Evolutionary conservation across 2,888 invertebrate species (phyloP), one percentile per base, ranked within the genome.

Genomic region (Palloptera scutellata): DNA sequence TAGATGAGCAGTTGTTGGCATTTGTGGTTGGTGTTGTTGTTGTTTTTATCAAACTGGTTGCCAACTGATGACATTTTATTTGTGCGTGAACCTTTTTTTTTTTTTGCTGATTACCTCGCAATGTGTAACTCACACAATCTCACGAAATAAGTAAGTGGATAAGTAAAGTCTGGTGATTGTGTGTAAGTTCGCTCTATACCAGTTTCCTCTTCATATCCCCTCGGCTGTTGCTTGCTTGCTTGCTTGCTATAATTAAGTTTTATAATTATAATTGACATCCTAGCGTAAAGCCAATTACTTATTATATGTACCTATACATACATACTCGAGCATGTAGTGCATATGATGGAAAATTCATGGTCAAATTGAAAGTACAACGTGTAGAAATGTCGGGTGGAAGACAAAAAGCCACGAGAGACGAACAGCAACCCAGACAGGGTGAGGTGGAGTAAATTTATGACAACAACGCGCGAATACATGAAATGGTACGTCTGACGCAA

Each of bases 231-330:
- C 40, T 30, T 43, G 42, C 8, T 30, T 30, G 30, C 15, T 40
- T 48, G n/a, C 45, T 53, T 52, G 54, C 64, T 62, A 66, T 71
- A 71, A 69, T 71, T 69, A 71, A 69, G 71, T 66, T 69, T 69
- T 67, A 64, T 69, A 69, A 69, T 71, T 71, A 71, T 71, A 66
- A 71, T 69, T 71, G 71, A 68, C 71, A 62, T 60, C 66, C 68
- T 61, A 68, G 61, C 68, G 64, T 68, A 65, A 64, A 64, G 64
- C 43, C 66, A 68, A 70, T 68, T 69, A 71, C 69, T 57, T n/a
- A n/a, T n/a, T n/a, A n/a, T n/a, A n/a, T n/a, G n/a, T n/a, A n/a
- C n/a, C n/a, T n/a, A 19, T 45, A 30, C 30, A 30, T 30, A 30
- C 30, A 30, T 30, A 30, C n/a, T n/a, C 30, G 30, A 30, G 30